A percentile compares a stretch with the other conserved stretches of the same genome.
Evolutionary conservation across 2,797 vertebrate species (phyloP).

Genomic region (Percopsis omiscomaycus): DNA sequence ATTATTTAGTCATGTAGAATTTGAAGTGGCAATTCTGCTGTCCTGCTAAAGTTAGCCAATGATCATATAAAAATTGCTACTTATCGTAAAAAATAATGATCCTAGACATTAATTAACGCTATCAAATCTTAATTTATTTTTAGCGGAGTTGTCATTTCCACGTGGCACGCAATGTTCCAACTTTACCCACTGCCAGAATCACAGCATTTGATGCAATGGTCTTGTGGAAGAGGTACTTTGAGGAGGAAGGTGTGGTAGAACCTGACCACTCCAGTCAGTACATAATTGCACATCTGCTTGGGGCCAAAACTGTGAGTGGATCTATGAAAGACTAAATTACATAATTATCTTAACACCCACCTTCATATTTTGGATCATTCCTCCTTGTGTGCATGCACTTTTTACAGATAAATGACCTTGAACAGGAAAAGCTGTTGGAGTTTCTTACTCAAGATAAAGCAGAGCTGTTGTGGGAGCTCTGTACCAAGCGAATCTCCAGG

Average conservation of each 20-base stretch:
- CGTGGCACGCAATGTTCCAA: slow-evolving; percentile 38
- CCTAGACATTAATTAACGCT: background rate
- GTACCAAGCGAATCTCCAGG: slow-evolving; percentile 82
- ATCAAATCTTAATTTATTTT: slow-evolving; percentile 7
- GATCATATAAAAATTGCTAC: background rate
- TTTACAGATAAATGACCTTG: slow-evolving; percentile 82
- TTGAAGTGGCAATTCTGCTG: too few species aligned
- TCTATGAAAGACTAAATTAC: background rate
- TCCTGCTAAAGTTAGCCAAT: too few species aligned
- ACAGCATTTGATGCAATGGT: slow-evolving; percentile 68
- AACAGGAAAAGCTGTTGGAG: slow-evolving; percentile 54
- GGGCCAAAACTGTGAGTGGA: slow-evolving; percentile 88
- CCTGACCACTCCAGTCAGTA: slow-evolving; percentile 84
- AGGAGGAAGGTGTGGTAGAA: slow-evolving; percentile 81
- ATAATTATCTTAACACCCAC: background rate
- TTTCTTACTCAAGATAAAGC: slow-evolving; percentile 74
- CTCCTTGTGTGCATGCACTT: background rate
- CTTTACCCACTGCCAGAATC: slow-evolving; percentile 52
- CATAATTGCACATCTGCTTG: slow-evolving; percentile 91
- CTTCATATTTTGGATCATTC: background rate
- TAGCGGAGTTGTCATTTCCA: slow-evolving; percentile 38
- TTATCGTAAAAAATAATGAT: too few species aligned
- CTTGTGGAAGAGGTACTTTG: slow-evolving; percentile 82
- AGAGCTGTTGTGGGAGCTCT: slow-evolving; percentile 80
- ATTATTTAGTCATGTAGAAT: too few species aligned